Percentiles rank a stretch among this genome's conserved stretches.
phyloP scores from a whole-genome alignment of 2,797 vertebrate genomes.

The Chrosomus eos region DNA sequence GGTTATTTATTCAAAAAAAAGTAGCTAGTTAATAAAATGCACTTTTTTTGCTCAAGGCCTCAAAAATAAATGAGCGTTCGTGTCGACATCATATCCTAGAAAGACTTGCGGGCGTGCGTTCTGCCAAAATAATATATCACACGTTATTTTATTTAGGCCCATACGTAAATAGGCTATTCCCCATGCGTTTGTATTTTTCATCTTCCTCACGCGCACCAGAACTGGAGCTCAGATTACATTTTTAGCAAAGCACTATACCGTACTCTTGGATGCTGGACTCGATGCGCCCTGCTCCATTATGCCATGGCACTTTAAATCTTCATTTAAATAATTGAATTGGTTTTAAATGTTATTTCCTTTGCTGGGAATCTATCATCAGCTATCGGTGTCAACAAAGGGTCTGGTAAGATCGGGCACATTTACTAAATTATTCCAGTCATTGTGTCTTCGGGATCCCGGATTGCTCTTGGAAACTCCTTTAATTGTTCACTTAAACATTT shows the following conservation, averaged over 20 bases:
- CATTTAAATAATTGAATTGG: conserved; percentile 83
- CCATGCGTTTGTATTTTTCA: not conserved
- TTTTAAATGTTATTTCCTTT: conserved; percentile 89
- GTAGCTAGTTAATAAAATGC: too few relatives aligned
- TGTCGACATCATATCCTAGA: not conserved
- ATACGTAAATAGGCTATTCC: not conserved
- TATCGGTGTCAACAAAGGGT: conserved; percentile 75
- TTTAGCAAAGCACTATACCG: conserved; percentile 23
- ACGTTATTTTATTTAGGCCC: not conserved
- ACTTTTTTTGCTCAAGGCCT: not conserved
- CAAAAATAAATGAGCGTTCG: not conserved
- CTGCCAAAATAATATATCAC: too few relatives aligned
- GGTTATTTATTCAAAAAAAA: not conserved
- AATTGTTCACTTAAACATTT: conserved; percentile 99
- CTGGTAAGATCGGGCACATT: conserved; percentile 84
- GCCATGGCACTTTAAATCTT: conserved; percentile 73
- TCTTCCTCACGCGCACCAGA: not conserved
- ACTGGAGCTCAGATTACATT: not conserved
- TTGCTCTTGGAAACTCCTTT: conserved; percentile 94
- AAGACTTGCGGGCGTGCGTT: not conserved
- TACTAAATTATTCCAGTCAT: conserved; percentile 89
- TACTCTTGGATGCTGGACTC: conserved; percentile 63
- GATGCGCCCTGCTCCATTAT: conserved; percentile 48
- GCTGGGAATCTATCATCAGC: conserved; percentile 78
- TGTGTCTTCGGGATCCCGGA: conserved; percentile 87